These are phyloP conservation scores for Lasioglossum malachurum DNA, from an alignment of 2,888 invertebrate species.

Conservation along the genomic window DNA sequence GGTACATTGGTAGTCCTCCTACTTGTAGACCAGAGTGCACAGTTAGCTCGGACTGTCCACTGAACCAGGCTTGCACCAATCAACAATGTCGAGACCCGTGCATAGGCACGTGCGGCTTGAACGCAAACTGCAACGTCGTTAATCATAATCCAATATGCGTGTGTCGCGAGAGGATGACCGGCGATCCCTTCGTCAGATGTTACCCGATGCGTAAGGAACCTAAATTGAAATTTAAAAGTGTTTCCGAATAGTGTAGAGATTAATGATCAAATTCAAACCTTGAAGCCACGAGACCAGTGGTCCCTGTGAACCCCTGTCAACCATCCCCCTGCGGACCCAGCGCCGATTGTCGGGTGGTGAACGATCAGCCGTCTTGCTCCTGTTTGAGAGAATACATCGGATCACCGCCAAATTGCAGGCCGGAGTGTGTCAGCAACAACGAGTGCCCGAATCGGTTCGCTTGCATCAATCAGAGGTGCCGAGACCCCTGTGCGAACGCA, in stretches of 20 bases:
- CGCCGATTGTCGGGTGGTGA: conserved; percentile 86
- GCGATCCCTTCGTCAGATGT: conserved; percentile 93
- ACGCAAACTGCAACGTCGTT: conserved; percentile 90
- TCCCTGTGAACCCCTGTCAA: conserved; percentile 86
- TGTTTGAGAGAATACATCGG: conserved; percentile 90
- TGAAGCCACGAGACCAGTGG: conserved; percentile 62
- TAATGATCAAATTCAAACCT: conserved; percentile 1
- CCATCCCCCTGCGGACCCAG: conserved; percentile 89
- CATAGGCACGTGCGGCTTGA: conserved; percentile 90
- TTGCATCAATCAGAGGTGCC: conserved; percentile 89
- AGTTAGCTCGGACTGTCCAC: conserved; percentile 90
- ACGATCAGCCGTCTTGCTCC: conserved; percentile 88
- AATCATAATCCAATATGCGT: conserved; percentile 95
- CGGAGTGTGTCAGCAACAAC: conserved; percentile 91
- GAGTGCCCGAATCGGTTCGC: conserved; percentile 88
- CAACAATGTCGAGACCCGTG: conserved; percentile 94
- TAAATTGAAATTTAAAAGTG: conserved; percentile 84
- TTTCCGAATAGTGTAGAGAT: background rate
- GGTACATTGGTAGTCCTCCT: conserved; percentile 91
- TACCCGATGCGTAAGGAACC: conserved; percentile 51
- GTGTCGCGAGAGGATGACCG: conserved; percentile 90
- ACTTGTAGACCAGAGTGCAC: conserved; percentile 92
- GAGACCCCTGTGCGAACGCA: conserved; percentile 88
- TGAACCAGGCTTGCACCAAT: conserved; percentile 91
- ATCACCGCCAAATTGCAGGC: conserved; percentile 90